These are phyloP conservation scores for Carollia perspicillata DNA, from an alignment of 2,113 vertebrate genomes.

Conservation along the genomic window DNA sequence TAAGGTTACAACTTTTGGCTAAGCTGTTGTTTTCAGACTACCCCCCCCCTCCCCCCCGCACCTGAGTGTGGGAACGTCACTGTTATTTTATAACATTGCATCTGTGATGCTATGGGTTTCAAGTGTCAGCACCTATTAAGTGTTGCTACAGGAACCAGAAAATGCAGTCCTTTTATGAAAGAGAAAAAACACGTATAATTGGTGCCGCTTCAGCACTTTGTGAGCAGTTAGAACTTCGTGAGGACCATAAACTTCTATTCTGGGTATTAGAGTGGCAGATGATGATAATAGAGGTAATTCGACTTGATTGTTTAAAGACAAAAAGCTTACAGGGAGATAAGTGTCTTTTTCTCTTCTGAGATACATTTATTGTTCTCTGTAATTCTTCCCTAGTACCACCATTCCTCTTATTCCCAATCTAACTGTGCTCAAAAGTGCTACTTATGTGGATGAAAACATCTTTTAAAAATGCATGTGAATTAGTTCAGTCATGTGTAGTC, in stretches of 20 bases:
- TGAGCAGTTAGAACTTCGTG: background rate
- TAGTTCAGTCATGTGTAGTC: slow-evolving; percentile 64
- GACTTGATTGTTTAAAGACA: slow-evolving; percentile 1
- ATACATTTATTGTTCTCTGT: background rate
- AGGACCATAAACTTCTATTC: background rate
- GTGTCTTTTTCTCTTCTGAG: background rate
- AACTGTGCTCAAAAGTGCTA: slow-evolving; percentile 33
- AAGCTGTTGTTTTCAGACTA: slow-evolving; percentile 9
- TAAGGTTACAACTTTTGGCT: background rate
- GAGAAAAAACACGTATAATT: slow-evolving; percentile 4
- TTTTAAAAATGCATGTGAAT: slow-evolving; percentile 64
- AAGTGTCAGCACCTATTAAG: background rate
- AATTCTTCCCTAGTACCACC: background rate
- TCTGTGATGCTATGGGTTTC: background rate
- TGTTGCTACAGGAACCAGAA: background rate
- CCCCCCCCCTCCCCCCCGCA: too few species aligned
- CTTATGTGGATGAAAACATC: slow-evolving; percentile 57
- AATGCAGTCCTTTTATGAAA: background rate
- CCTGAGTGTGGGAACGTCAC: background rate
- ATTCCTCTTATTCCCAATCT: background rate
- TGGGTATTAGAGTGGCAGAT: background rate
- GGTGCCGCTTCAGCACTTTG: background rate
- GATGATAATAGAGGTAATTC: slow-evolving; percentile 11
- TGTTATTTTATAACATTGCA: background rate
- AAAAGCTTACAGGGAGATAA: background rate